Conservation (phyloP, 2,797 vertebrate genomes). For the Anabacerthia variegaticeps region DNA sequence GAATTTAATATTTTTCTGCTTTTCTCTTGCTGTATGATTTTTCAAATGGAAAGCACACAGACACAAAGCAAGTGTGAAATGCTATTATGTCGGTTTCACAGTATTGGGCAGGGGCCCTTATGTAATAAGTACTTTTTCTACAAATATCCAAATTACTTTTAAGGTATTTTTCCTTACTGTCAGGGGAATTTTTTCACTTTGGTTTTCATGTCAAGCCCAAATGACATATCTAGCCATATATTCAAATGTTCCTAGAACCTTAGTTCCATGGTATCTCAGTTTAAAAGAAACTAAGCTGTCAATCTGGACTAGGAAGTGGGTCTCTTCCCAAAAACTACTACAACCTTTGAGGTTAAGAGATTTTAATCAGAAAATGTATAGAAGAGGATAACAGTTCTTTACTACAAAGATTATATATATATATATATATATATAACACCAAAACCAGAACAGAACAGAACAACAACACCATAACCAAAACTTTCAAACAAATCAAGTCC, state of each 20-base stretch:
- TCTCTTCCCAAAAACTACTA: too few species aligned
- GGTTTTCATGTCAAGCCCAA: not conserved
- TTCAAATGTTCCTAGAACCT: not conserved
- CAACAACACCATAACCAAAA: too few species aligned
- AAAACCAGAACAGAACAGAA: too few species aligned
- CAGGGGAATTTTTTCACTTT: not conserved
- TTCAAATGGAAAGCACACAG: not conserved
- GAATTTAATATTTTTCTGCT: not conserved
- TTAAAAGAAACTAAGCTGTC: too few species aligned
- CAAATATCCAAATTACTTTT: not conserved
- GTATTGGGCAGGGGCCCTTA: not conserved
- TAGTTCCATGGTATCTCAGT: not conserved
- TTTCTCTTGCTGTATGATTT: not conserved
- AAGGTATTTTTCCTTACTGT: not conserved
- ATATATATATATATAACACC: too few species aligned
- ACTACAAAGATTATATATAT: too few species aligned
- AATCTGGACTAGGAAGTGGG: too few species aligned
- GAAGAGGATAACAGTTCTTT: too few species aligned
- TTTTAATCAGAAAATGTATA: too few species aligned
- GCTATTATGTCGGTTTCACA: not conserved
- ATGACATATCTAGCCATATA: not conserved
- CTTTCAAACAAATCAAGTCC: too few species aligned
- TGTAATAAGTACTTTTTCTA: not conserved
- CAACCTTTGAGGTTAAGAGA: too few species aligned
- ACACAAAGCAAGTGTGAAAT: not conserved